Evolutionary conservation across 2,113 vertebrate species (phyloP).

Genomic region (Oxyura jamaicensis): DNA sequence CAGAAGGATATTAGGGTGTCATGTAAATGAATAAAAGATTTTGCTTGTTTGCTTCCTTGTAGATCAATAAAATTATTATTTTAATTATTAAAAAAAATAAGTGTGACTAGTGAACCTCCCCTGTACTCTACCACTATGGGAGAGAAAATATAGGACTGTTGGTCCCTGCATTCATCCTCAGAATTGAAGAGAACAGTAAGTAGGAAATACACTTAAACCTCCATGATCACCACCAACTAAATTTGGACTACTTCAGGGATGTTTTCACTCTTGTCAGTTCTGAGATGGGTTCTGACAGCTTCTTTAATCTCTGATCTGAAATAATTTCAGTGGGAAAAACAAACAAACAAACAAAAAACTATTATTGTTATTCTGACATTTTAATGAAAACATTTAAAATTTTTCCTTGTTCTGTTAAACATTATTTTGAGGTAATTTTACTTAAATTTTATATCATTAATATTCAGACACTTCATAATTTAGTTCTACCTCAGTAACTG

Average conservation of each 20-base stretch:
- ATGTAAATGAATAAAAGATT: background rate
- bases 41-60: background rate
- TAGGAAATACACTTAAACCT: background rate
- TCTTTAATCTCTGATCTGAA: background rate
- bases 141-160: background rate
- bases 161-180: background rate
- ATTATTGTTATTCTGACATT: background rate
- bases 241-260: background rate
- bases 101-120: background rate
- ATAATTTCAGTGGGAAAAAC: background rate
- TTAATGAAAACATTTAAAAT: background rate
- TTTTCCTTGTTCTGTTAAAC: background rate
- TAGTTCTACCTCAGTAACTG: background rate
- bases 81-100: too few species aligned
- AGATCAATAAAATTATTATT: background rate
- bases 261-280: background rate
- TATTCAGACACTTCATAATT: background rate
- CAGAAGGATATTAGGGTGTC: background rate
- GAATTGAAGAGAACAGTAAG: background rate
- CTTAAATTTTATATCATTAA: background rate
- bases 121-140: background rate
- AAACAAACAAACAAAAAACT: background rate
- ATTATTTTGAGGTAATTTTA: background rate
- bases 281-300: background rate
- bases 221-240: background rate